Evolutionary conservation across 2,888 invertebrate species (phyloP).

Genomic region (Amblyteles armatorius): DNA sequence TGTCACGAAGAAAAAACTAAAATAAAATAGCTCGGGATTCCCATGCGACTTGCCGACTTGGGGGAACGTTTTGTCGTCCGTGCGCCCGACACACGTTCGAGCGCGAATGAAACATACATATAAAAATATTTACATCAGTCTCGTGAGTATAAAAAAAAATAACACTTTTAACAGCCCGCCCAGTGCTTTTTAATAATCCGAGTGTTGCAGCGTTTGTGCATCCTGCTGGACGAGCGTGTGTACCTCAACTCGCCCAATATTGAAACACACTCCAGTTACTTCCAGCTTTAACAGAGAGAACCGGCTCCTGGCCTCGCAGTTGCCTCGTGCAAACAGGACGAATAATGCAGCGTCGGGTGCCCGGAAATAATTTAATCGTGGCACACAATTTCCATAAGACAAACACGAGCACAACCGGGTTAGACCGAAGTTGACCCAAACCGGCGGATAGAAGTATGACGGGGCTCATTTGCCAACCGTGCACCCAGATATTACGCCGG

Average conservation of each 20-base stretch:
- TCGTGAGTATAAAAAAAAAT: neutral
- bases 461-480: neutral
- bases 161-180: neutral
- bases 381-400: conserved; percentile 35
- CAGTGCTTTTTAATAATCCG: conserved; percentile 9
- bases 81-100: neutral
- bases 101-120: neutral
- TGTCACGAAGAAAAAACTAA: too few species aligned
- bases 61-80: neutral
- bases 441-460: too few species aligned
- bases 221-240: neutral
- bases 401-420: neutral
- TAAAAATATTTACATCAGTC: neutral
- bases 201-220: neutral
- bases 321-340: conserved; percentile 4
- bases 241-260: neutral
- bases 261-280: neutral
- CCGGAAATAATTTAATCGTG: conserved; percentile 22
- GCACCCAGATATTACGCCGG: neutral
- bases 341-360: conserved; percentile 5
- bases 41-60: neutral
- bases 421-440: neutral
- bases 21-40: neutral
- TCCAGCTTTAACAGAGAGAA: neutral
- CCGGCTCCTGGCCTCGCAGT: neutral